A percentile compares a stretch with the other conserved stretches of the same genome.
Conservation (phyloP, 2,113 vertebrate species). For the Pungitius pungitius region DNA sequence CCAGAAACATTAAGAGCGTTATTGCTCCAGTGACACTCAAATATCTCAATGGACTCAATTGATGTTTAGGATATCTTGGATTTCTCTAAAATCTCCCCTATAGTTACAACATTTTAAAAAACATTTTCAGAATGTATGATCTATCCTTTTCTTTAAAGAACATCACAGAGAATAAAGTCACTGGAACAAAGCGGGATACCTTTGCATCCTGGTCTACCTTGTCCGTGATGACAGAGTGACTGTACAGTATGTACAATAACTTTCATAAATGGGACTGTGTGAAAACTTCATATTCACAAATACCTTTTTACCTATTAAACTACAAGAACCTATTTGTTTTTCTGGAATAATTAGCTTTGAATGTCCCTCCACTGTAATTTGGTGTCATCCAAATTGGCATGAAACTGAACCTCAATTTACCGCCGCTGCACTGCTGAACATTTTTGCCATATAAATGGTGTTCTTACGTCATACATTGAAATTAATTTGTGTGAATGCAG, state of each 20-base stretch:
- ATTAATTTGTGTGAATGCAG: constrained; percentile 43
- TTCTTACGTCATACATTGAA: constrained; percentile 50
- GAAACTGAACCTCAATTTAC: constrained; percentile 62
- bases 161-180: background rate
- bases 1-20: background rate
- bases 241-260: background rate
- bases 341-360: constrained; percentile 75
- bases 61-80: background rate
- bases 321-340: constrained; percentile 57
- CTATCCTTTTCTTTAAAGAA: background rate
- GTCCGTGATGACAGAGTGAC: background rate
- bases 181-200: background rate
- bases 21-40: background rate
- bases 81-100: background rate
- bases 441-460: constrained; percentile 60
- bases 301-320: constrained; percentile 30
- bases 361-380: constrained; percentile 71
- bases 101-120: background rate
- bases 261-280: background rate
- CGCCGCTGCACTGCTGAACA: constrained; percentile 45
- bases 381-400: constrained; percentile 27
- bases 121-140: background rate
- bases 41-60: background rate
- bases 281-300: constrained; percentile 42
- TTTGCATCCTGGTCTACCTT: background rate